Evolutionary conservation across 2,797 vertebrate genomes (phyloP), one percentile per base, ranked within the genome.

Genomic region (Lepus townsendii): DNA sequence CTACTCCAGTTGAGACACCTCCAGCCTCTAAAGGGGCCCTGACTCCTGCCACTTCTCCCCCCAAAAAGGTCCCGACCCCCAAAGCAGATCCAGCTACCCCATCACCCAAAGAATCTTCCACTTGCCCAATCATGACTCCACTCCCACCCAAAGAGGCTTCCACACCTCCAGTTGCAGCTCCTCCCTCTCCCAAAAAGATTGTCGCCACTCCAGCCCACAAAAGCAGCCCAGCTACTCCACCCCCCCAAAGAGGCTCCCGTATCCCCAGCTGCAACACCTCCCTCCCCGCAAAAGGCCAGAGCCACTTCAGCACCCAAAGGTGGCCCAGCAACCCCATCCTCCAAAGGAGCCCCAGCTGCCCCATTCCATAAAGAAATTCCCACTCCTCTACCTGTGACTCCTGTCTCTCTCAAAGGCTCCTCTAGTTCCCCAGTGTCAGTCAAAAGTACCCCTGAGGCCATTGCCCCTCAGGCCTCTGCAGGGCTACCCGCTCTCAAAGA

Each of bases 381-480:
- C 8, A n/a, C 13, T 93, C 12, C 35, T 47, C 83, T 27, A 47
- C 16, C 38, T 35, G 2, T 75, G 38, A 27, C 50, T 42, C 13
- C 71, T 52, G 1, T 24, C 14, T 66, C 26, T 6, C 30, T n/a
- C 50, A 87, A 91, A 85, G 87, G 63, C 7, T 14, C 57, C 17
- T 38, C 73, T 86, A 26, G 16, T 30, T 71, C 60, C 32, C 60
- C 92, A 82, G 75, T 69, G 91, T 80, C 79, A 62, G 66, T 86
- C 35, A 82, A 60, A 24, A 8, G 54, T 35, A 54, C 91, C 26
- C 22, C 88, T 35, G 95, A 20, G 13, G 38, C 90, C 57, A 11
- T 19, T 90, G 26, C n/a, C 11, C 90, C 87, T 93, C 87, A 66
- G 32, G 16, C 75, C 73, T 80, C 95, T 66, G 97, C 94, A 95